A percentile compares a stretch with the other conserved stretches of the same genome.
Evolutionary conservation across 2,797 vertebrate genomes (phyloP).

Genomic region (Delichon dasypus): DNA sequence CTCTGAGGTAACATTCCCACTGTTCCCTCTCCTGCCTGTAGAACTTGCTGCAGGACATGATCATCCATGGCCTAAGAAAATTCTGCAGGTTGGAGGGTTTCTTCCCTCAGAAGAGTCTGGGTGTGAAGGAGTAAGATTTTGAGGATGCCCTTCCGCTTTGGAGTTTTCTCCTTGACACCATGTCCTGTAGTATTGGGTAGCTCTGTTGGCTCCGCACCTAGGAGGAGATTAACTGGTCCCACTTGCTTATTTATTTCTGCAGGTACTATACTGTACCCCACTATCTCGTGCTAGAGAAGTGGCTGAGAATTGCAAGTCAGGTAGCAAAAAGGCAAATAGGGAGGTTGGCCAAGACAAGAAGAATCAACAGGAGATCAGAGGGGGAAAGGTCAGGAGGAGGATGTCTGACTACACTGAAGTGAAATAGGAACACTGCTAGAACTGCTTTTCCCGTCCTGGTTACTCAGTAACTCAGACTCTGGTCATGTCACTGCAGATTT

Average conservation of each 20-base stretch:
- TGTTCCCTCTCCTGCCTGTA: background rate
- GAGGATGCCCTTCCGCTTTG: background rate
- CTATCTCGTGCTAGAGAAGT: background rate
- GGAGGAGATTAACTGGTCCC: background rate
- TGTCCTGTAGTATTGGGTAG: background rate
- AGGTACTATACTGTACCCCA: background rate
- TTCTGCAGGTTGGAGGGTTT: background rate
- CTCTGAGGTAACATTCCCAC: slow-evolving; percentile 85
- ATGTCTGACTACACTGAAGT: background rate
- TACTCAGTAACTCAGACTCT: background rate
- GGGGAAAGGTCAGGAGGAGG: background rate
- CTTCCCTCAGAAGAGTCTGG: background rate
- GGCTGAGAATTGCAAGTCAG: background rate
- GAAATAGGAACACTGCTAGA: background rate
- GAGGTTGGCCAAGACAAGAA: background rate
- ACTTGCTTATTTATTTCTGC: background rate
- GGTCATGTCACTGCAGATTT: background rate
- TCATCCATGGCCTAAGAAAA: background rate
- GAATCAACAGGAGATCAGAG: background rate
- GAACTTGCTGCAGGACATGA: background rate
- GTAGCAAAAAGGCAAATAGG: background rate
- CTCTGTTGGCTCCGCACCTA: background rate
- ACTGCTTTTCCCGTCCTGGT: background rate
- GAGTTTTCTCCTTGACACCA: background rate
- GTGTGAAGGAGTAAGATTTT: background rate